Base-by-base conservation (phyloP, 2,888 invertebrate species). In the Plagiodera versicolora region DNA sequence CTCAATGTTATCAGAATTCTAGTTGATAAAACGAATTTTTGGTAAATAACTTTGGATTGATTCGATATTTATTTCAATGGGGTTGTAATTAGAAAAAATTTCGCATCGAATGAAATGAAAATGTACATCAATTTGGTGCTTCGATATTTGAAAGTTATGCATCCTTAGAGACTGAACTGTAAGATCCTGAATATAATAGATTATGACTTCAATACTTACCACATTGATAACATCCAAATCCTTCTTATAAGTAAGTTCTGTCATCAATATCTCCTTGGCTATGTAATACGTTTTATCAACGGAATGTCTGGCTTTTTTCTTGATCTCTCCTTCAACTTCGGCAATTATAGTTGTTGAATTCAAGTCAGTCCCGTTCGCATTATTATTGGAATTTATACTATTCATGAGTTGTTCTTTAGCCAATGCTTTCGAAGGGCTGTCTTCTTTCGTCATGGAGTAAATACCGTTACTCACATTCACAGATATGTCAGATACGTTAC, bases 241-340 rank as follows among this genome's bases (percentile, higher is more conserved):
- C 74, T 95, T 92, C 75, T 94, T 94, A 80, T 96, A 97, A 0
- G 97, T 97, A 69, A 96, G 84, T 78, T 98, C 97, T 0, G 96
- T 97, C 93, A 95, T 95, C 56, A 97, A 84, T 70, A 98, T 84
- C 81, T 98, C 97, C 80, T 96, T 96, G 53, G 92, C 90, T 68
- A 95, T 88, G 78, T 89, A 94, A 80, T 93, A 94, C 16, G 87
- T 87, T 74, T 86, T 87, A 72, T 90, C 90, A 1, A 73, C 67
- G 16, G 65, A 61, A 61, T 72, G 69, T 64, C 74, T 74, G 1
- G 72, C 68, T 63, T 78, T 81, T 62, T 77, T 80, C 65, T 78
- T 80, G 9, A 77, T 74, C 64, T 80, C 80, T 2, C 78, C 78
- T 66, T 81, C 81, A 20, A 80, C 79, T 46, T 80, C 80, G 1